Base-by-base conservation (phyloP, 2,797 vertebrate species). In the Numenius phaeopus region DNA sequence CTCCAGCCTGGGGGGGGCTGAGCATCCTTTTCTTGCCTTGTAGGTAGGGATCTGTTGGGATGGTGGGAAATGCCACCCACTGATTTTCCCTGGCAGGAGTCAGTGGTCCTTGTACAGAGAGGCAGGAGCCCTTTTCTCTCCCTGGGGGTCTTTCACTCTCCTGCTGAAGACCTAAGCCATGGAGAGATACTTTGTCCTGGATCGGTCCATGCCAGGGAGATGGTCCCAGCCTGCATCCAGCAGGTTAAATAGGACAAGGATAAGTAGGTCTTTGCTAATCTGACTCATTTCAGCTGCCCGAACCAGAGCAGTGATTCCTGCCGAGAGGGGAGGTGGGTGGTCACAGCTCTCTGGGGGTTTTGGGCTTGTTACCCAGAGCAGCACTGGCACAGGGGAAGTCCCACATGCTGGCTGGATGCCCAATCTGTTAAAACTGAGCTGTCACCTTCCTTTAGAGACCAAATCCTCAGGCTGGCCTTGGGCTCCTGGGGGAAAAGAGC, bases 161-260 rank as follows among this genome's bases (percentile, higher is more conserved):
- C 40, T 64, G 52, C 39, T 37, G 40, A 81, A 19, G 72, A 75
- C 26, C 14, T 26, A 9, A 79, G 40, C 55, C 44, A 9, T 9
- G 50, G 70, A 34, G 50, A 57, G 29, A 29, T 30, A 2, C 24
- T 65, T 34, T 65, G 18, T 86, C 42, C 50, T 65, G 29, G 11
- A 14, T 42, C 2, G 0, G 14, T 52, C 61, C 12, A 0, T 65
- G 81, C 49, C 58, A 7, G 16, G 58, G 16, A 52, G 4, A 21
- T 89, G 52, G n/a, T 89, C 32, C 66, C 54, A 83, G 54, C 62
- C 34, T 73, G 34, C 46, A 49, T 75, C 54, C 84, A 92, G 64
- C 64, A 67, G 40, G 29, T 77, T 66, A 34, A 39, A 18, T 65
- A 22, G 17, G 59, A 32, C 32, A 81, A 67, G 27, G 39, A 5